Conservation (phyloP, 92 coral and sea anemone genomes). For the Porites cylindrica region DNA sequence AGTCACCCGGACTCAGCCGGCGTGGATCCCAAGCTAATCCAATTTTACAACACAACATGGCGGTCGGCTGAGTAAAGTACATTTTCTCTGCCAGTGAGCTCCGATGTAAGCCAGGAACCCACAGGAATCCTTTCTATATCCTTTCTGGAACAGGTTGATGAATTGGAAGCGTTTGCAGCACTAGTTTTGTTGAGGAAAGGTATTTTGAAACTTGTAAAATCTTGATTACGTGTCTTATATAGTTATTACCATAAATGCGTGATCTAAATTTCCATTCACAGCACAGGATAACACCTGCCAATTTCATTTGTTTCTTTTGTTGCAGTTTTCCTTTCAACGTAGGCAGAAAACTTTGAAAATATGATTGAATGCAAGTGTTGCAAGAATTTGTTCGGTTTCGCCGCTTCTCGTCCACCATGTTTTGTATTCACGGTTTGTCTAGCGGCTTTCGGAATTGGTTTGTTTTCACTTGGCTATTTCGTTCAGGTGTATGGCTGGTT, state of each 20-base stretch:
- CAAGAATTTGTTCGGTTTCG: slow-evolving; percentile 88
- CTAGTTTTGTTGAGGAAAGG: not conserved
- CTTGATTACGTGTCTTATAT: not conserved
- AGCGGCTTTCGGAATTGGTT: slow-evolving; percentile 89
- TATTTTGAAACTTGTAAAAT: not conserved
- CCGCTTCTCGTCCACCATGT: slow-evolving; percentile 90
- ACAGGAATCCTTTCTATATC: not conserved
- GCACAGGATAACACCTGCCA: slow-evolving; percentile 32
- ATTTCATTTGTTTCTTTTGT: slow-evolving; percentile 11
- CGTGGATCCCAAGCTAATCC: slow-evolving; percentile 19
- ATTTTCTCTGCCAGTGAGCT: not conserved
- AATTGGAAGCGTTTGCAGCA: not conserved
- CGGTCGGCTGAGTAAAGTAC: not conserved
- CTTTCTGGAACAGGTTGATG: not conserved
- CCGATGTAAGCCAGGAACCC: not conserved
- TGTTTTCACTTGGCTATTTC: slow-evolving; percentile 89
- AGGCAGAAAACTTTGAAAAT: not conserved
- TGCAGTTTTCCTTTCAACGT: not conserved
- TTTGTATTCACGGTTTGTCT: slow-evolving; percentile 88
- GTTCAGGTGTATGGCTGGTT: slow-evolving; percentile 69
- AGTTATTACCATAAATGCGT: not conserved
- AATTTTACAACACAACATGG: slow-evolving; percentile 9
- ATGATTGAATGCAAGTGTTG: slow-evolving; percentile 85
- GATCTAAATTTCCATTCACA: slow-evolving; percentile 8
- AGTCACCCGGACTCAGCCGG: not conserved